Evolutionary conservation across 1,140 invertebrate genomes (phyloP), one percentile per base, ranked within the genome.

Genomic region (Conus betulinus): DNA sequence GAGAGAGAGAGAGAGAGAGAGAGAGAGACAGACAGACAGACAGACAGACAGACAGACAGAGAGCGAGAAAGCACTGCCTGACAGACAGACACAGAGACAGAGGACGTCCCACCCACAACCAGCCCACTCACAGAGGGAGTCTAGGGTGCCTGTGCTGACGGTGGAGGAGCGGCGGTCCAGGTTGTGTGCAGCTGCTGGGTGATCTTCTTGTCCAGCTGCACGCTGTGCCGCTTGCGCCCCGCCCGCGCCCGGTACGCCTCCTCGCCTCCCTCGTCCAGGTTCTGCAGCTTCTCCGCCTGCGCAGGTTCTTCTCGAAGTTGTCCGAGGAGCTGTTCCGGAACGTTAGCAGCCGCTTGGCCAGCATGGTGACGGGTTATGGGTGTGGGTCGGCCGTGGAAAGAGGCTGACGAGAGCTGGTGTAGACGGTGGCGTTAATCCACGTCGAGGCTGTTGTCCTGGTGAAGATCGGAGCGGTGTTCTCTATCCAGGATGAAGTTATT

Each of bases 131-230:
- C 93, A 94, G 51, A 94, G 89, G 15, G 93, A 94, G 55, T 94
- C 93, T 5, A 89, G 85, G 60, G 92, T 93, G 15, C 92, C 92
- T 4, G 93, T 93, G 39, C 92, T 92, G 84, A 91, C 90, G 25
- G 92, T 92, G 89, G 91, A 93, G 83, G 92, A 92, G 7, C 93
- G 81, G 13, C 92, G 52, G 52, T 93, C 91, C 55, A 90, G 51
- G 63, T 67, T 83, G 78, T 83, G 78, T 63, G 52, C 53, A 92
- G 89, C 39, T 94, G 94, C 81, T 92, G 89, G 51, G 92, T 93
- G 27, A 94, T 81, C n/a, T 93, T 93, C 88, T 92, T 92, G 90
- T 94, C 94, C 76, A 94, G 90, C 91, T 94, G 94, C 63, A 94
- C 92, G 86, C 93, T 94, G 89, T 94, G 94, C 15, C 94, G 89